Percentiles rank a stretch among this genome's conserved stretches.
These are phyloP conservation scores for Clinocottus analis DNA, from an alignment of 2,113 vertebrate species.

Conservation along the genomic window DNA sequence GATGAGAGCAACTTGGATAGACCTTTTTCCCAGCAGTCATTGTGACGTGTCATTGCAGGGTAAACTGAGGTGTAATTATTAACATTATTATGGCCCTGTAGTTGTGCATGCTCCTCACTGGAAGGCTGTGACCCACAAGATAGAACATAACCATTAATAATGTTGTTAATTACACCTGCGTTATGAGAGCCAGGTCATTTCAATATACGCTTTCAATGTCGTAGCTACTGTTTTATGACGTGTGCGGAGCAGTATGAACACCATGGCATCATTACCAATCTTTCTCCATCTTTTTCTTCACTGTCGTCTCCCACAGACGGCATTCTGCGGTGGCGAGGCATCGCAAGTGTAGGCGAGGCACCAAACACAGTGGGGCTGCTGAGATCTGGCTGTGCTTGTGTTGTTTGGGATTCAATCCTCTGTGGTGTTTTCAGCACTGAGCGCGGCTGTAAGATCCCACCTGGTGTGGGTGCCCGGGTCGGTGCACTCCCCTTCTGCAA, in stretches of 20 bases:
- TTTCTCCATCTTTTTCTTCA: neutral
- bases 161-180: neutral
- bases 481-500: conserved; percentile 80
- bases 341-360: conserved; percentile 56
- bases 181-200: neutral
- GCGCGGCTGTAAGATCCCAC: conserved; percentile 49
- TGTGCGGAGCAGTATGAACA: neutral
- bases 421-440: conserved; percentile 78
- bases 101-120: neutral
- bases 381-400: conserved; percentile 43
- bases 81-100: neutral
- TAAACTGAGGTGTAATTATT: neutral
- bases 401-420: conserved; percentile 26
- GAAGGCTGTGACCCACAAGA: neutral
- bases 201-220: neutral
- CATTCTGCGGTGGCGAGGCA: conserved; percentile 1
- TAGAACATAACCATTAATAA: neutral
- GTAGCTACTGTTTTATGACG: neutral
- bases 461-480: conserved; percentile 43
- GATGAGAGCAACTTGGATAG: neutral
- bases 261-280: neutral
- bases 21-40: neutral
- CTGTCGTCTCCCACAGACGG: neutral
- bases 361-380: conserved; percentile 46
- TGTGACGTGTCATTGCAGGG: neutral